These are phyloP conservation scores for Brachyhypopomus occidentalis DNA, from an alignment of 2,113 vertebrate species.

Conservation along the genomic window DNA sequence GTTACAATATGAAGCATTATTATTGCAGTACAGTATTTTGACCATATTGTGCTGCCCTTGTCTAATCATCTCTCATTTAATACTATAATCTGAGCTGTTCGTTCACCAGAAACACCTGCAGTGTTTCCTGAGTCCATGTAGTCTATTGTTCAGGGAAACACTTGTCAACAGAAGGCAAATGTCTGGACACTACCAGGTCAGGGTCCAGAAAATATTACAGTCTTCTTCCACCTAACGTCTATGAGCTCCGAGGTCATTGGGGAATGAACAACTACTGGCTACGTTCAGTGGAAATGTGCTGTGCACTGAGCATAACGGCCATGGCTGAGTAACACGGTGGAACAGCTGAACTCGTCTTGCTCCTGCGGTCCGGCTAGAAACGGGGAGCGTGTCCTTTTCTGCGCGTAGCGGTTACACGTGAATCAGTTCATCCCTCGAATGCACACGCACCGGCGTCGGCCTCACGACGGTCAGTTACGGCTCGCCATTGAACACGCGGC, in stretches of 20 bases:
- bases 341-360: no score
- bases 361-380: not conserved
- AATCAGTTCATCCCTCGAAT: not conserved
- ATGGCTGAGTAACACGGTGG: not conserved
- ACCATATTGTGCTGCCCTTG: no score
- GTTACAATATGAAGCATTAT: no score
- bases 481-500: not conserved
- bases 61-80: no score
- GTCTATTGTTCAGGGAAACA: not conserved
- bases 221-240: not conserved
- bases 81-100: not conserved
- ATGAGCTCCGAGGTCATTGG: not conserved
- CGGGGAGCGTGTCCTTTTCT: not conserved
- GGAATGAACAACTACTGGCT: not conserved
- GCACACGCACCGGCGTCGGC: not conserved
- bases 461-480: no score
- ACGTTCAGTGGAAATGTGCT: not conserved
- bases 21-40: no score
- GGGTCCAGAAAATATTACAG: not conserved
- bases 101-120: not conserved
- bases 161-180: not conserved
- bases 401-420: not conserved
- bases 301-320: not conserved
- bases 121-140: not conserved
- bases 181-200: not conserved